A percentile compares a stretch with the other conserved stretches of the same genome.
Evolutionary conservation across 2,113 vertebrate genomes (phyloP).

Genomic region (Hippocampus guttulatus): DNA sequence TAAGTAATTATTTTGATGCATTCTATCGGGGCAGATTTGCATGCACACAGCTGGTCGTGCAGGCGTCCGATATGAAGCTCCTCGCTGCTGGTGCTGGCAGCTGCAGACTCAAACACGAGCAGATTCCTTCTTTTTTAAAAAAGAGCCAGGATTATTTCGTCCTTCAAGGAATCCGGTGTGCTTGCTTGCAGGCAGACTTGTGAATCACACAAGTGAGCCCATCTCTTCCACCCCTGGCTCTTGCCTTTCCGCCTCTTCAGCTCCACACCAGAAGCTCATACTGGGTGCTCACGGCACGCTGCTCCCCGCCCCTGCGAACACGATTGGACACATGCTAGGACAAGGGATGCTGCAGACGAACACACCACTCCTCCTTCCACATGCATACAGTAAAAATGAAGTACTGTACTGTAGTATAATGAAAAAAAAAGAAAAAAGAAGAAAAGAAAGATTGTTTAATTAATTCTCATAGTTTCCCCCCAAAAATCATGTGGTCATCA

Average conservation of each 20-base stretch:
- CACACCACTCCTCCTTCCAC: constrained; percentile 13
- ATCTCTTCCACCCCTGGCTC: constrained; percentile 60
- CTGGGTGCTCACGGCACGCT: constrained; percentile 58
- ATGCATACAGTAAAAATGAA: too few relatives aligned
- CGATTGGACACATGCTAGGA: constrained; percentile 63
- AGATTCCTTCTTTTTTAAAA: constrained; percentile 8
- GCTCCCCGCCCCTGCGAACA: constrained; percentile 60
- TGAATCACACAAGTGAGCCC: constrained; percentile 65
- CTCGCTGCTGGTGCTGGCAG: constrained; percentile 23
- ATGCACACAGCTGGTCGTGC: constrained; percentile 46
- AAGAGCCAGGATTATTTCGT: not conserved
- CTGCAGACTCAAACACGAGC: constrained; percentile 27
- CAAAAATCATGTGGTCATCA: not conserved
- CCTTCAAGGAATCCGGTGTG: constrained; percentile 25
- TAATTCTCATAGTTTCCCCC: not conserved
- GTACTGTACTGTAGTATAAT: not conserved
- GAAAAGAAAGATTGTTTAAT: not conserved
- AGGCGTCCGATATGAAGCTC: constrained; percentile 51
- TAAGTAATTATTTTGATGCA: constrained; percentile 90
- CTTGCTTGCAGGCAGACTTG: constrained; percentile 38
- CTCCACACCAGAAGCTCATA: constrained; percentile 48
- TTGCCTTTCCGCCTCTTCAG: constrained; percentile 48
- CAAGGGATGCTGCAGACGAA: constrained; percentile 44
- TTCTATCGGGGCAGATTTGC: constrained; percentile 56
- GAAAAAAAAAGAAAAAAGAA: too few relatives aligned